Base-by-base conservation (phyloP, 2,797 vertebrate genomes). In the Alauda arvensis region DNA sequence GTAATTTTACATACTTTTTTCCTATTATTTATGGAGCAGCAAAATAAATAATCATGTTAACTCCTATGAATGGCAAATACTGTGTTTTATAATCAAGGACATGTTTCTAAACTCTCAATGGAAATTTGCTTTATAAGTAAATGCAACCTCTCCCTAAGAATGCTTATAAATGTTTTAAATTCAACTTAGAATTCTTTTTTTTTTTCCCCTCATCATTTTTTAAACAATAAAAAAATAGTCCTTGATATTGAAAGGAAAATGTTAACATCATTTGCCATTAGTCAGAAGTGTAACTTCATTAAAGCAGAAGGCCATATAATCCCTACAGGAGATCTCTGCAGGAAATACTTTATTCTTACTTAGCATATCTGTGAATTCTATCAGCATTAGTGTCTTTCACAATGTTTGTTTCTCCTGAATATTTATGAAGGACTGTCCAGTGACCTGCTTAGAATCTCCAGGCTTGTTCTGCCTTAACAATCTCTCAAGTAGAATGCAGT, bases 341-440 rank as follows among this genome's bases (percentile, higher is more conserved):
- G 92, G 93, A 94, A 94, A 92, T 91, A 74, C 67, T 94, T 95
- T 94, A 94, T 92, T 96, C 81, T 95, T 94, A 92, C 59, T 95
- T 95, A 93, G 94, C 94, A 94, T 95, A 94, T 94, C 92, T 91
- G 83, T 92, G 93, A 94, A 94, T 96, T 96, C 90, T 95, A 94
- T 96, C 94, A 95, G 77, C 92, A 92, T 95, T 95, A 96, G 76
- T 92, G 94, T 95, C 93, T 92, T 96, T 94, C 93, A 95, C 69
- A 79, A 93, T 93, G 93, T 95, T 95, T 94, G 63, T 91, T 96
- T 84, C 91, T 88, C 56, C 71, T 96, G 95, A 96, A 96, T 96
- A 96, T 96, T 95, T 95, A 96, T 96, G 93, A 96, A 95, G 88
- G 72, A 95, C 92, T 96, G 95, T 94, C 95, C 95, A 95, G 89